Base-by-base conservation (phyloP, 1,140 invertebrate species). In the Lepidostoma basale region DNA sequence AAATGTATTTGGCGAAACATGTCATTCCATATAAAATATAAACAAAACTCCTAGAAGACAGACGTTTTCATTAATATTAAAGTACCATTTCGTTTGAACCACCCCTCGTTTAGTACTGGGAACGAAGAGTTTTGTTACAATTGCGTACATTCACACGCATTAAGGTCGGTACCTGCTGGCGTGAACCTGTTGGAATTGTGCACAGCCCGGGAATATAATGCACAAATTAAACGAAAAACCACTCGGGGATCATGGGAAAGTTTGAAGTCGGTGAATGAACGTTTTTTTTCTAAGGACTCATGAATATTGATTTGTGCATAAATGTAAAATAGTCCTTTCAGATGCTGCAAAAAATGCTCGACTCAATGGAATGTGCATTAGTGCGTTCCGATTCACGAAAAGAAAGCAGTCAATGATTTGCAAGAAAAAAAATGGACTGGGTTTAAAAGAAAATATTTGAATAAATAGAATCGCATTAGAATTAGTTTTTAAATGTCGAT, bases 131-230 rank as follows among this genome's bases (percentile, higher is more conserved):
- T 45, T 64, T 28, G 70, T 39, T 72, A 72, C 70, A 72, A 72
- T 72, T 72, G 66, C 70, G 70, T 25, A 72, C 66, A 72, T 68
- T 72, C 70, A 68, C 70, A 72, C 70, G 66, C 60, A 63, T 63
- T 56, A 36, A 23, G 14, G 69, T 28, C 22, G 56, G 49, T 72
- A 72, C 70, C 70, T 72, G 70, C 70, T 54, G 60, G 26, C 10
- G 49, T 62, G 63, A 70, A 70, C 69, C 69, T 70, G 69, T 70
- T 67, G 69, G 59, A 60, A 54, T 25, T 44, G 16, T 36, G 14
- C 20, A 12, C 23, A 45, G 20, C 40, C 49, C 68, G 42, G 39
- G 56, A 70, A 42, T 44, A 58, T 62, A 28, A 67, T 65, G 54
- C 54, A 65, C 22, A 65, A 72, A 68, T 62, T 65, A 72, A 68